phyloP scores from a whole-genome alignment of 1,140 invertebrate genomes.

The Drosophila melanica region DNA sequence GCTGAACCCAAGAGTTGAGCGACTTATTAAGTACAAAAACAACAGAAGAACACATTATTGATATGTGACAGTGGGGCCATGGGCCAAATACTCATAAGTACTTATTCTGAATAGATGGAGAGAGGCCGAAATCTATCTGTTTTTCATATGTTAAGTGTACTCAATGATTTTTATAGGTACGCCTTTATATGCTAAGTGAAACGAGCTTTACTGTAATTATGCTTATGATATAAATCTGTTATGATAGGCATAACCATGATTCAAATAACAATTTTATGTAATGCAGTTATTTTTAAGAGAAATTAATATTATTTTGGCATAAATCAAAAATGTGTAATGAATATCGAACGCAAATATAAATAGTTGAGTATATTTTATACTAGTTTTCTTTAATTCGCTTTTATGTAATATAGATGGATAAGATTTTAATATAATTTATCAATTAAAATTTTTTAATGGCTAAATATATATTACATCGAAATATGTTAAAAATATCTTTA shows the following conservation, averaged over 20 bases:
- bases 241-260: not conserved
- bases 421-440: no score
- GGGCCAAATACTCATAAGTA: slow-evolving; percentile 26
- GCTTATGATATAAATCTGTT: not conserved
- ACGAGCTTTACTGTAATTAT: slow-evolving; percentile 14
- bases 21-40: slow-evolving; percentile 76
- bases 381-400: no score
- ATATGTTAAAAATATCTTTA: no score
- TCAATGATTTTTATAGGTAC: slow-evolving; percentile 33
- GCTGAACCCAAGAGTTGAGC: slow-evolving; percentile 43
- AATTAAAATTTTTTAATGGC: no score
- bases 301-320: no score
- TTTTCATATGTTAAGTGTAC: slow-evolving; percentile 32
- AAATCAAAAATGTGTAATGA: no score
- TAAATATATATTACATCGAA: no score
- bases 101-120: slow-evolving; percentile 41
- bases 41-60: slow-evolving; percentile 60
- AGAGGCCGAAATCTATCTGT: slow-evolving; percentile 29
- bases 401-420: no score
- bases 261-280: not conserved
- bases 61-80: slow-evolving; percentile 42
- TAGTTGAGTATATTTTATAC: no score
- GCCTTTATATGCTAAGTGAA: slow-evolving; percentile 20
- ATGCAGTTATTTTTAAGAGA: not conserved
- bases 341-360: no score